Evolutionary conservation across 2,888 invertebrate genomes (phyloP), one percentile per base, ranked within the genome.

Genomic region (Dusona sp.): DNA sequence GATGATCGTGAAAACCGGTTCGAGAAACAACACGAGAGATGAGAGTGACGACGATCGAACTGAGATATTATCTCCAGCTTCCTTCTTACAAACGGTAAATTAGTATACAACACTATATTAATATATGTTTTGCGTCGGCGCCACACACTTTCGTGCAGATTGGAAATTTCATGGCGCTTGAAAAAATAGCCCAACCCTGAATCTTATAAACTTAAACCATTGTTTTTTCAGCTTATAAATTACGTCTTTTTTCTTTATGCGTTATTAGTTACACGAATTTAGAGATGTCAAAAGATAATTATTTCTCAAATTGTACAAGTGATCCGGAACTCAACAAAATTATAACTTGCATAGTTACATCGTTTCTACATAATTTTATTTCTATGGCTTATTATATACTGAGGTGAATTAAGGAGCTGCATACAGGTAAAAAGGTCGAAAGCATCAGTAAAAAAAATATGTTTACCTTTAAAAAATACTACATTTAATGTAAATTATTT

Each of bases 41-140:
- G 86, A 87, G 84, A 82, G 81, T 84, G 86, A 87, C 84, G 86
- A 82, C 86, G 86, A 84, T 87, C 81, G 75, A 84, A 87, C 84
- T 84, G 72, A 87, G 86, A 87, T 87, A 87, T 87, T 87, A 87
- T 84, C 86, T 87, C 68, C 75, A 42, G 54, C 54, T 86, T 61
- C 79, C 73, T 80, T 57, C 81, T 38, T 84, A 36, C 84, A 22
- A 84, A 70, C 73, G 83, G 74, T 80, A 78, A 73, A 81, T 48
- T 73, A 72, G 42, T 61, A 51, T 33, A 74, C 38, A n/a, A 70
- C 83, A 72, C 36, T 48, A 65, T 74, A 42, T 79, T 79, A 77
- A 80, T 79, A 80, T 80, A 83, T 67, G 65, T 48, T 67, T 45
- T 54, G 65, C 51, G 51, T 29, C 73, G 48, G 45, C 11, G 57